Base-by-base conservation (phyloP, 2,113 vertebrate species). In the Phrynosoma blainvillii region DNA sequence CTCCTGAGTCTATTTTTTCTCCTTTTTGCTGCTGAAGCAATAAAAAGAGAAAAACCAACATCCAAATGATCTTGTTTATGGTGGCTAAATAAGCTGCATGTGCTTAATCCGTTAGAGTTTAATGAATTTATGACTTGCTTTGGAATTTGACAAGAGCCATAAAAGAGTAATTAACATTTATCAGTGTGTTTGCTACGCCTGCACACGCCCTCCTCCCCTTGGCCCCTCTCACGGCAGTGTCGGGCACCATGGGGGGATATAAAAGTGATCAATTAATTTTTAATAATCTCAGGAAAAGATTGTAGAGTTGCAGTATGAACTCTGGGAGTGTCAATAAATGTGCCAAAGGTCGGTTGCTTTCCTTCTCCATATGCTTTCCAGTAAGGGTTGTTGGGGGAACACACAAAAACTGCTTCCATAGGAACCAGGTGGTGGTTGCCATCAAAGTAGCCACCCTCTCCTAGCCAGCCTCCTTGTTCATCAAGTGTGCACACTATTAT, bases 11-110 rank as follows among this genome's bases (percentile, higher is more conserved):
- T 89, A 95, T 93, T 93, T 92, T 91, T 10, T 77, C 90, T 89
- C 79, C 42, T 85, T 86, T 94, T 94, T 95, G 91, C 92, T 96
- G 89, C 92, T 89, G 86, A 92, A 96, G 96, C 94, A 96, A 96
- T 97, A 97, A 97, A 97, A 96, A 92, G 76, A 94, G 91, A 96
- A 97, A 97, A 97, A 96, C 96, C 97, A 96, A 97, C 97, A 97
- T 96, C 96, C 95, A 97, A 96, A 97, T 97, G 96, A 97, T 97
- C 96, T 97, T 97, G 97, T 97, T 97, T 97, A 97, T 97, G 96
- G 97, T 76, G 32, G 96, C 96, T 97, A 97, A 97, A 97, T 97
- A 97, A 97, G 97, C 96, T 96, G 96, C 96, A 95, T 96, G 95
- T 95, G 97, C 96, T 97, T 96, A 97, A 97, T 97, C 96, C 96